Evolutionary conservation across 2,797 vertebrate genomes (phyloP).

Genomic region (Aulostomus chinensis): DNA sequence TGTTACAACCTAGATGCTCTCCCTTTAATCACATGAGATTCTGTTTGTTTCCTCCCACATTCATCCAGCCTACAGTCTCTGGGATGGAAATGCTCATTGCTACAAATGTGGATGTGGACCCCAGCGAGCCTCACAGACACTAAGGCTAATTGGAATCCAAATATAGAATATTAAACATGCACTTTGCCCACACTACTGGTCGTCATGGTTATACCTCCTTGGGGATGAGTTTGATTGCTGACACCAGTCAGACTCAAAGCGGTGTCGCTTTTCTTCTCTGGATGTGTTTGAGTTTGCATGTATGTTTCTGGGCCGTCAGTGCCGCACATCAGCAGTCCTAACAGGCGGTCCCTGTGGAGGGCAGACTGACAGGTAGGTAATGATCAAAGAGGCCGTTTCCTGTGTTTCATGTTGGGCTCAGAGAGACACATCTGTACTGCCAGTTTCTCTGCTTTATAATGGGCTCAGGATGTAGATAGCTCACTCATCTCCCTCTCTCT

Average conservation of each 20-base stretch:
- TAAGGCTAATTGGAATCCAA: conserved; percentile 72
- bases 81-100: conserved; percentile 13
- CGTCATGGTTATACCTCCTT: conserved; percentile 69
- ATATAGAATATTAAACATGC: conserved; percentile 68
- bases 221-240: conserved; percentile 59
- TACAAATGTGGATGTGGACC: conserved; percentile 33
- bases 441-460: conserved; percentile 76
- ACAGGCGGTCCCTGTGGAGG: conserved; percentile 74
- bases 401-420: conserved; percentile 76
- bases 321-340: conserved; percentile 73
- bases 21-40: conserved; percentile 37
- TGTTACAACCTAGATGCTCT: conserved; percentile 14
- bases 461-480: conserved; percentile 54
- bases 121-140: conserved; percentile 38
- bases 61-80: conserved; percentile 41
- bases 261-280: conserved; percentile 17
- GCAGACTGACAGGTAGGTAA: conserved; percentile 80
- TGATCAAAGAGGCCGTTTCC: conserved; percentile 84
- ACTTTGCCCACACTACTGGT: conserved; percentile 57
- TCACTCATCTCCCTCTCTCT: conserved; percentile 35
- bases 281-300: conserved; percentile 60
- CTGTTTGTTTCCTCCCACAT: conserved; percentile 35
- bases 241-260: conserved; percentile 53
- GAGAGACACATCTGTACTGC: conserved; percentile 72
- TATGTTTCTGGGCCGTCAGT: conserved; percentile 75